These are phyloP conservation scores for Rhyacophila brunnea DNA, from an alignment of 1,140 invertebrate genomes.

Conservation along the genomic window DNA sequence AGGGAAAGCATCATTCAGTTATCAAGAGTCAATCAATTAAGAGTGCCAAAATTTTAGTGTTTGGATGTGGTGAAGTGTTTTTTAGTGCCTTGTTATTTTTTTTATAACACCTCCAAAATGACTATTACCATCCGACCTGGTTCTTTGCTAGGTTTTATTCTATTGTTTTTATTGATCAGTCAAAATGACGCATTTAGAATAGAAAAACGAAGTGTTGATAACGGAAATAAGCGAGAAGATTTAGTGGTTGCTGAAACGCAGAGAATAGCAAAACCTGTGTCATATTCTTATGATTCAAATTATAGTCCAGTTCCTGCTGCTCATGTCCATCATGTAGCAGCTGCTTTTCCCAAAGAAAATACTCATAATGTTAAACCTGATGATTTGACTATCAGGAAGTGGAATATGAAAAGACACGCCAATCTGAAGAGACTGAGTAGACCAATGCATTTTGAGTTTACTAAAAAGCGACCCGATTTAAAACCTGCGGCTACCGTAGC, in stretches of 20 bases:
- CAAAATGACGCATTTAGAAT: neutral
- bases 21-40: neutral
- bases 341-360: too few species aligned
- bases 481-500: slow-evolving; percentile 9
- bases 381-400: neutral
- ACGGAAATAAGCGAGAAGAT: neutral
- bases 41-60: neutral
- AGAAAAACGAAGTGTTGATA: slow-evolving; percentile 3
- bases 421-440: slow-evolving; percentile 9
- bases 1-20: slow-evolving; percentile 13
- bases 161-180: slow-evolving; percentile 1
- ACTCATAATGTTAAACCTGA: too few species aligned
- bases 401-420: neutral
- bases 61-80: slow-evolving; percentile 11
- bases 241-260: neutral
- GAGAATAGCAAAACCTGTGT: neutral
- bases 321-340: too few species aligned
- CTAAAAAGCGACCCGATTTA: slow-evolving; percentile 4
- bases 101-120: neutral
- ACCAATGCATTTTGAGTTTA: slow-evolving; percentile 18
- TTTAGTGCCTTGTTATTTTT: neutral
- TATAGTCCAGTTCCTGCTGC: neutral
- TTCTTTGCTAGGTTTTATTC: slow-evolving; percentile 8
- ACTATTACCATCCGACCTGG: neutral
- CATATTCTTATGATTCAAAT: slow-evolving; percentile 1